phyloP scores from a whole-genome alignment of 2,888 invertebrate species.

The Erebia ligea region DNA sequence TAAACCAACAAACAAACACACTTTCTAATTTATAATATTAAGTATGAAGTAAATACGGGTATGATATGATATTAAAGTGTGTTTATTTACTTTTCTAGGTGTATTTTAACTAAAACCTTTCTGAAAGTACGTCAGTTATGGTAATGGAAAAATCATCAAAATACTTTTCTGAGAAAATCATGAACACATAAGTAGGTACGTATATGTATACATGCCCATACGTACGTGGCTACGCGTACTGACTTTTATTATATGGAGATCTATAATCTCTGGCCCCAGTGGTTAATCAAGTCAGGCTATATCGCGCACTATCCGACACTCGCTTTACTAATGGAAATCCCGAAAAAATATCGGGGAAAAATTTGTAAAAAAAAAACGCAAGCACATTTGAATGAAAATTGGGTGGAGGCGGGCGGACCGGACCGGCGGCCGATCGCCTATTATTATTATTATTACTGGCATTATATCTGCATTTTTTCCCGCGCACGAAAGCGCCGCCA shows the following conservation, averaged over 20 bases:
- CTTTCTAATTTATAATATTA: too few species aligned
- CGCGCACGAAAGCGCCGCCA: conserved; percentile 71
- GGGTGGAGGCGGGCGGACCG: conserved; percentile 70
- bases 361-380: conserved; percentile 71
- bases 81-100: too few species aligned
- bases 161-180: too few species aligned
- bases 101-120: too few species aligned
- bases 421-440: conserved; percentile 73
- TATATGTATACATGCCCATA: too few species aligned
- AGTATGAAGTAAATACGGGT: too few species aligned
- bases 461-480: conserved; percentile 82
- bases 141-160: too few species aligned
- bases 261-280: conserved; percentile 8
- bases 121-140: too few species aligned
- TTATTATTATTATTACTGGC: conserved; percentile 83
- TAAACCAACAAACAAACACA: too few species aligned
- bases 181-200: too few species aligned
- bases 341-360: conserved; percentile 77
- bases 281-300: conserved; percentile 20
- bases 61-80: too few species aligned
- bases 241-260: neutral
- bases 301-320: conserved; percentile 60
- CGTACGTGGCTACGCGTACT: neutral
- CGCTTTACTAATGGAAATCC: conserved; percentile 79
- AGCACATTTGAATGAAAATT: conserved; percentile 82